These are phyloP conservation scores for Drosophila mojavensis DNA, from an alignment of 1,140 invertebrate genomes.

Conservation along the genomic window DNA sequence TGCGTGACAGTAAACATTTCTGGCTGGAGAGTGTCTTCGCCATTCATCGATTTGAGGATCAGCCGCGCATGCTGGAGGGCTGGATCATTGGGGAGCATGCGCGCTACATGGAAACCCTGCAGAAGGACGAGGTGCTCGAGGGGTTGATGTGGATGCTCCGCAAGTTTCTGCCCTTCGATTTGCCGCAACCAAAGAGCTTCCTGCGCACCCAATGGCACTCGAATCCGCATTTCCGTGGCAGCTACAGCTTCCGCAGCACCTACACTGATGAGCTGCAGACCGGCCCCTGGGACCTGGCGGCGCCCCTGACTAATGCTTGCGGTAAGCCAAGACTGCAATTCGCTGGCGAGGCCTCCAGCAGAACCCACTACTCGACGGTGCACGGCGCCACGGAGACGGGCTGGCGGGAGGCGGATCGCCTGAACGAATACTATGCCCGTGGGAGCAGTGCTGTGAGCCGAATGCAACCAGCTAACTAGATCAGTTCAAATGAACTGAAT, in stretches of 20 bases:
- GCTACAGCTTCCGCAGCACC: constrained; percentile 89
- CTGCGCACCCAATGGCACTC: constrained; percentile 86
- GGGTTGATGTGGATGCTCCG: constrained; percentile 84
- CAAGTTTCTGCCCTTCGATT: constrained; percentile 71
- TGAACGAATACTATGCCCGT: constrained; percentile 55
- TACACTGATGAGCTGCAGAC: constrained; percentile 85
- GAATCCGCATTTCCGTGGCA: constrained; percentile 88
- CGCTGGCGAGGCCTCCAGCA: constrained; percentile 89
- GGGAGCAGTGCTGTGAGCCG: not conserved
- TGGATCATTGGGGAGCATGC: constrained; percentile 87
- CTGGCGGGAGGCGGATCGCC: constrained; percentile 89
- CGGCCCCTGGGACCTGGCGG: constrained; percentile 85
- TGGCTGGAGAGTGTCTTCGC: constrained; percentile 88
- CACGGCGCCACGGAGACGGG: constrained; percentile 93
- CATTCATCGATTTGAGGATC: constrained; percentile 87
- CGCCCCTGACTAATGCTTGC: constrained; percentile 85
- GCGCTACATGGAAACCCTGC: constrained; percentile 85
- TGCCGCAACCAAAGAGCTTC: constrained; percentile 60
- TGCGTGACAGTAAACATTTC: constrained; percentile 61
- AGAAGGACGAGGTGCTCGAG: constrained; percentile 84
- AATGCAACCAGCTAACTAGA: not conserved
- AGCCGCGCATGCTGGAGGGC: constrained; percentile 88
- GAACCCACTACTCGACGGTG: constrained; percentile 89
- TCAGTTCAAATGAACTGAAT: not conserved
- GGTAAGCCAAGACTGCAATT: constrained; percentile 87